Conservation (phyloP, 2,113 vertebrate genomes). For the Takifugu flavidus region DNA sequence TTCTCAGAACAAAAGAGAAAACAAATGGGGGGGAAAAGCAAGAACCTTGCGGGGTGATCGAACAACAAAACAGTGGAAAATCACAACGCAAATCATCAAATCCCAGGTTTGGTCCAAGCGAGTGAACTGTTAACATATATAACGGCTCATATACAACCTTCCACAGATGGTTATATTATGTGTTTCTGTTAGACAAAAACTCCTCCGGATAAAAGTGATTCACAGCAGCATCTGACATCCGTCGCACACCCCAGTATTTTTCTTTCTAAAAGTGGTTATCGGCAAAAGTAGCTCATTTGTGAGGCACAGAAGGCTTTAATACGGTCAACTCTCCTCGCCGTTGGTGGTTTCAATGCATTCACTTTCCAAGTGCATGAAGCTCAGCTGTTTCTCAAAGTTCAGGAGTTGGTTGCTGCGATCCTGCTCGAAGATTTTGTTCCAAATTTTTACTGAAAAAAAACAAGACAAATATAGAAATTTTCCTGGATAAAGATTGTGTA, state of each 20-base stretch:
- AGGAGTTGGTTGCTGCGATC: slow-evolving; percentile 60
- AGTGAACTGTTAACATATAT: too few relatives aligned
- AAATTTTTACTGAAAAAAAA: slow-evolving; percentile 61
- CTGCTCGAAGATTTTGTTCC: slow-evolving; percentile 75
- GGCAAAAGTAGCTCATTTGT: background rate
- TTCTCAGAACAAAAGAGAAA: too few relatives aligned
- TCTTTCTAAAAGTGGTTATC: background rate
- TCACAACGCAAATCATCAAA: too few relatives aligned
- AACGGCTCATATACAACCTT: too few relatives aligned
- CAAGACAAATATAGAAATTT: background rate
- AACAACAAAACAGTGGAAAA: too few relatives aligned
- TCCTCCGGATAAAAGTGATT: too few relatives aligned
- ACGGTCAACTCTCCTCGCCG: slow-evolving; percentile 62
- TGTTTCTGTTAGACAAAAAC: too few relatives aligned
- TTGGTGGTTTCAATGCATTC: slow-evolving; percentile 47
- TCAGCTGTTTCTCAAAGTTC: slow-evolving; percentile 65
- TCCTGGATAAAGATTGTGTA: background rate
- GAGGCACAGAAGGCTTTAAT: slow-evolving; percentile 10
- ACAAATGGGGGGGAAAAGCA: too few relatives aligned
- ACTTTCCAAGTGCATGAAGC: slow-evolving; percentile 41
- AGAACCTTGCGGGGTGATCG: too few relatives aligned
- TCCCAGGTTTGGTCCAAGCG: too few relatives aligned
- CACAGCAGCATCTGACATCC: background rate
- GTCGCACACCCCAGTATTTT: background rate
- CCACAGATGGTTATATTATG: too few relatives aligned